Base-by-base conservation (phyloP, 1,140 invertebrate genomes). In the Cydia fagiglandana region DNA sequence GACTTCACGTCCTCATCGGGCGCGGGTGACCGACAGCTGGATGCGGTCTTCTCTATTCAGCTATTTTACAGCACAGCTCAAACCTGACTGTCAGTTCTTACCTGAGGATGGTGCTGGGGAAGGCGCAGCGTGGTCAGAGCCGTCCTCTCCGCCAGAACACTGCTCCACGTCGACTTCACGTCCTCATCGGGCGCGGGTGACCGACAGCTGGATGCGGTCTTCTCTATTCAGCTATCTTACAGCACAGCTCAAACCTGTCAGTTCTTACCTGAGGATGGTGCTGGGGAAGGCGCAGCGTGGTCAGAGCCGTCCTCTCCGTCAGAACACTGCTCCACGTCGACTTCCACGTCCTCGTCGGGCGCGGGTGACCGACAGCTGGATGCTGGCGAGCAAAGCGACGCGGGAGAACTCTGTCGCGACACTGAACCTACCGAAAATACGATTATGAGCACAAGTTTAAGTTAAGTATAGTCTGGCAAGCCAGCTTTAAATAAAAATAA, bases 281-380 rank as follows among this genome's bases (percentile, higher is more conserved):
- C 90, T 24, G 92, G 91, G 2, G 90, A 92, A 28, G 90, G 86
- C 45, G 83, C 80, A 17, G 89, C 85, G 81, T 89, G 82, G 77
- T 89, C 89, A 10, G 87, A 87, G 15, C 85, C 83, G 24, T 89
- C 77, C 78, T 93, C 92, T 0, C 92, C 91, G 73, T 93, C 93
- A 12, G 92, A 93, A 78, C 93, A 93, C 78, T 93, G 86, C 73
- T 93, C 93, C 64, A 93, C 93, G 78, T 93, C 93, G 47, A 93
- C 93, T 68, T 93, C 93, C 10, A 93, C 93, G 74, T 93, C 92
- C 73, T 93, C 93, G 64, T 91, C 89, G 6, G 86, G 90, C n/a
- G 81, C 76, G 2, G 89, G 91, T 0, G 89, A 89, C 64, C 90
- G 83, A 64, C 90, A 92, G 77, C 91, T 90, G 9, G 91, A 93